Evolutionary conservation across 2,113 vertebrate genomes (phyloP), one percentile per base, ranked within the genome.

Genomic region (Nothoprocta perdicaria): DNA sequence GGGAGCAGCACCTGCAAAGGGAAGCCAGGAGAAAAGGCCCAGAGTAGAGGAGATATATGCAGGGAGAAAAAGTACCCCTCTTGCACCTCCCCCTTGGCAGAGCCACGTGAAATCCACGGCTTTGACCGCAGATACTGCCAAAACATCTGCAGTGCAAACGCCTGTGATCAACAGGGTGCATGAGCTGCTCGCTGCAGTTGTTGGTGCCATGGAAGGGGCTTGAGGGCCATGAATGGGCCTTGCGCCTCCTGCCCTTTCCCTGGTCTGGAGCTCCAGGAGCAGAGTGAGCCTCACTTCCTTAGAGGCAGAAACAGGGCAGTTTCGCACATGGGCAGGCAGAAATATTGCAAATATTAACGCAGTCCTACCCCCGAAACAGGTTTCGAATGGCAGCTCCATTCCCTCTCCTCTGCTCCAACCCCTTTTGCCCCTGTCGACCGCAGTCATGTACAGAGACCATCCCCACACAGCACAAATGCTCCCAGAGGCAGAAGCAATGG

Each of bases 111-210:
- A 77, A 87, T 43, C 48, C 72, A 88, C 76, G 87, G 40, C 16
- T 26, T 41, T 90, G 52, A 8, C 29, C 4, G 31, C 50, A 38
- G 10, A 48, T 52, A 10, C 29, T 76, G 67, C 71, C 68, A 87
- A 86, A 91, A 43, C 45, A 62, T 62, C 75, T 89, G 68, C 76
- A 91, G 67, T 89, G 73, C 52, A 91, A n/a, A 38, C 27, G 8
- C 17, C 55, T 62, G 43, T 52, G 62, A 53, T 76, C 5, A 79
- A 65, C 7, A 33, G 60, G 38, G 1, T 12, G 24, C 9, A 75
- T 69, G 79, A 85, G 85, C 58, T 65, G 35, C 35, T 72, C 17
- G 4, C 35, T 53, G 69, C 81, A 63, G 1, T 3, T 3, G 27
- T 90, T 68, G 75, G 73, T 26, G 61, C 16, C n/a, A 22, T 11